Base-by-base conservation (phyloP, 2,797 vertebrate genomes). In the Sebastolobus altivelis region DNA sequence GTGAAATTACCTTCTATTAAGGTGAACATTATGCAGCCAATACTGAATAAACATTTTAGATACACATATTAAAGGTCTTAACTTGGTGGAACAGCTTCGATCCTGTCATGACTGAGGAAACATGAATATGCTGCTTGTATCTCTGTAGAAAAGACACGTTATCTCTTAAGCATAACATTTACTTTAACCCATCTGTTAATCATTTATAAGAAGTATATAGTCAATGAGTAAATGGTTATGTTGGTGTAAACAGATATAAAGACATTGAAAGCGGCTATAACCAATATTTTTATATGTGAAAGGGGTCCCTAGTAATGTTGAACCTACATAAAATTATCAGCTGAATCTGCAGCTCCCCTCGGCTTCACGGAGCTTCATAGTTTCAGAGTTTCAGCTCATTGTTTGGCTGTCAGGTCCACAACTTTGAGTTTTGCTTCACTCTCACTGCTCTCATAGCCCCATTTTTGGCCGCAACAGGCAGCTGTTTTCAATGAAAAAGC, bases 71-170 rank as follows among this genome's bases (percentile, higher is more conserved):
- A 11, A 46, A 60, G 38, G 40, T 61, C 38, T 67, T 35, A 75
- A 75, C 38, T 18, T 27, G 1, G 10, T 49, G 25, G 33, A 29
- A 33, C 22, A 79, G 18, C 6, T 75, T 52, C 37, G 10, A 56
- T 25, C 35, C 25, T 0, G 1, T 37, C 31, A 56, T 16, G 1
- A 3, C 13, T 25, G 18, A 76, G 13, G n/a, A 59, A 75, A 66
- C 43, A 40, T 63, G 13, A 33, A 65, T 22, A 22, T 54, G 54
- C 38, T 72, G 80, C 35, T 77, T 56, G 16, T 12, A n/a, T 40
- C 13, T n/a, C 9, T 43, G 29, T 46, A 11, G 58, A 52, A 29
- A 54, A 63, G 2, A 69, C 11, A 33, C 25, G 3, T 74, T 55
- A 80, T 65, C 11, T 27, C 8, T 43, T 0, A 49, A 70, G 2